Base-by-base conservation (phyloP, 2,113 vertebrate species). In the Neogale vison region DNA sequence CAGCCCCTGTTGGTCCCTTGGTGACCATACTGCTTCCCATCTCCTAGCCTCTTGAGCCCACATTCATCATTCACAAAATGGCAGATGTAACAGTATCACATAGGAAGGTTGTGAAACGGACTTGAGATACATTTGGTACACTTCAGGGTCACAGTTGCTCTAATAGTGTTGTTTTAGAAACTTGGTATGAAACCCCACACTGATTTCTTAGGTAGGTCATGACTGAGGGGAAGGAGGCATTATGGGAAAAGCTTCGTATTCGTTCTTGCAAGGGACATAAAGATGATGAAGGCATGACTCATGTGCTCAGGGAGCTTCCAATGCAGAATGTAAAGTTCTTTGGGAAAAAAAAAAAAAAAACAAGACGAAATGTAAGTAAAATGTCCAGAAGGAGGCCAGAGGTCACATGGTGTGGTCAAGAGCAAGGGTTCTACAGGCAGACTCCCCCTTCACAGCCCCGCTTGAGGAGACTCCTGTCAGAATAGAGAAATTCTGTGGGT, bases 361-460 rank as follows among this genome's bases (percentile, higher is more conserved):
- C 17, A 59, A 42, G 55, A 52, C 23, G 2, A 57, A 31, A 11
- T 20, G 10, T 1, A 15, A 52, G 24, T 12, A 42, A 24, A 67
- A 26, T 55, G 13, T 65, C 39, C 55, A 26, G 71, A 74, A 45
- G 65, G 74, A 26, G 45, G 36, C 42, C 24, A 42, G 71, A 84
- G 52, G 20, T 15, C 10, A 1, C 9, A 26, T 26, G 1, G 0
- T 1, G 10, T 36, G 72, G 45, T 52, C 26, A 1, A 5, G n/a
- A 26, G 42, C 1, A 1, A 18, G 4, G 39, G 0, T 20, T 20
- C 31, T 31, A 6, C 63, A 14, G 50, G 6, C 55, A 29, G 59
- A 24, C 20, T 34, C n/a, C 3, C 3, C 45, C 26, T 21, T 20
- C 20, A n/a, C 12, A 10, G 5, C 36, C 24, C 72, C 13, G 71